These are phyloP conservation scores for Papilio demoleus DNA, from an alignment of 2,888 invertebrate species.

Conservation along the genomic window DNA sequence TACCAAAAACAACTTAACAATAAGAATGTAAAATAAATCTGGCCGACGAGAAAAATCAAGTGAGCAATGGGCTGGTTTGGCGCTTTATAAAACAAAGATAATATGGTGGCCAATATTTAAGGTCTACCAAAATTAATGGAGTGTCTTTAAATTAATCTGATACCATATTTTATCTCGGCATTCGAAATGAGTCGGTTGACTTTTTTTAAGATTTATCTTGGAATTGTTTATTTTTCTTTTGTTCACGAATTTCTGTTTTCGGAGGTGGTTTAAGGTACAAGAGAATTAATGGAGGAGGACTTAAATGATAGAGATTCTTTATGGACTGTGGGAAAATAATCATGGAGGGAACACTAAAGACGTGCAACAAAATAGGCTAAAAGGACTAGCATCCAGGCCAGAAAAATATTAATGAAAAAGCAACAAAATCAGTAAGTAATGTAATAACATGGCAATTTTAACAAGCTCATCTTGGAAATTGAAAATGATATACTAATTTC, in stretches of 20 bases:
- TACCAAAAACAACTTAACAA: too few species aligned
- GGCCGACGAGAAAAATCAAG: too few species aligned
- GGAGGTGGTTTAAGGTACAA: neutral
- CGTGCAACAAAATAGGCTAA: too few species aligned
- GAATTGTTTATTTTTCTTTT: neutral
- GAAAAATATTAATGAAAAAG: too few species aligned
- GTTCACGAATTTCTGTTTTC: neutral
- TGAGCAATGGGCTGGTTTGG: neutral
- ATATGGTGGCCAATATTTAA: neutral
- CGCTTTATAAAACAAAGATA: neutral
- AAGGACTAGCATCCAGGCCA: too few species aligned
- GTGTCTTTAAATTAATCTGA: neutral
- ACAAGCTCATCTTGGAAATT: neutral
- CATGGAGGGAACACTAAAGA: neutral
- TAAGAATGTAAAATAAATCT: too few species aligned
- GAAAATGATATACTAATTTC: neutral
- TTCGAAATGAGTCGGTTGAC: neutral
- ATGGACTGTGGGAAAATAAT: neutral
- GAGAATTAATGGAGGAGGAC: too few species aligned
- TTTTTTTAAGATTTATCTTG: neutral
- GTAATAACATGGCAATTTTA: too few species aligned
- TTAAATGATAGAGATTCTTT: neutral
- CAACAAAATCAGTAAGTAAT: too few species aligned
- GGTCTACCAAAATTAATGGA: neutral
- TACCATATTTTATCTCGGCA: neutral